A percentile compares a stretch with the other conserved stretches of the same genome.
phyloP scores from a whole-genome alignment of 2,797 vertebrate species.

The Chrysocyon brachyurus region DNA sequence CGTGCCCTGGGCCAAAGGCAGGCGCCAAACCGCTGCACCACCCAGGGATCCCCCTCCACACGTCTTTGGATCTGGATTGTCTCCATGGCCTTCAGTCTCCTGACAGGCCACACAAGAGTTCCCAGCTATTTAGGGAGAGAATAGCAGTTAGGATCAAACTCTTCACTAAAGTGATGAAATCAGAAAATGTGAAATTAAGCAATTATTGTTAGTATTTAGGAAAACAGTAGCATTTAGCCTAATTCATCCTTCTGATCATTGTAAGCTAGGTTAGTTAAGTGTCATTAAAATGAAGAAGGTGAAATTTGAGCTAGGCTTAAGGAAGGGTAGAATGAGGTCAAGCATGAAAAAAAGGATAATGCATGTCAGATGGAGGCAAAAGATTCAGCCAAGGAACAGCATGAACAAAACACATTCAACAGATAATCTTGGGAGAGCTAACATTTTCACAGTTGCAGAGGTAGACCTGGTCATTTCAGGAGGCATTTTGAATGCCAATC shows the following conservation, averaged over 20 bases:
- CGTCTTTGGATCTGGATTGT: no score
- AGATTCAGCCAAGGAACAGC: neutral
- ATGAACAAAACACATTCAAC: neutral
- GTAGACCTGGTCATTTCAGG: neutral
- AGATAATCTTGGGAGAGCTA: neutral
- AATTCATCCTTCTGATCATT: constrained; percentile 38
- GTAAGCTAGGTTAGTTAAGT: neutral
- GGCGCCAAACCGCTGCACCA: no score
- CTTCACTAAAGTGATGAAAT: constrained; percentile 32
- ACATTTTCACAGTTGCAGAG: neutral
- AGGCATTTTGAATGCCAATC: neutral
- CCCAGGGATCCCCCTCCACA: neutral
- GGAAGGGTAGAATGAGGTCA: constrained; percentile 36
- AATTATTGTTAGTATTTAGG: constrained; percentile 19
- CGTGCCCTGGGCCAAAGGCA: no score
- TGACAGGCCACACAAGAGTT: neutral
- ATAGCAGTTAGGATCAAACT: neutral
- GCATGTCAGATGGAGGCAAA: constrained; percentile 29
- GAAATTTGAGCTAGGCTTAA: constrained; percentile 49
- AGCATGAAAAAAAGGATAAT: neutral
- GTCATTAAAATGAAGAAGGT: neutral
- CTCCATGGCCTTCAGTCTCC: neutral
- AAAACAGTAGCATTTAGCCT: constrained; percentile 1
- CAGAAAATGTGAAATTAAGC: constrained; percentile 29
- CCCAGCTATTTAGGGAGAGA: neutral